A percentile compares a stretch with the other conserved stretches of the same genome.
Evolutionary conservation across 1,140 invertebrate genomes (phyloP).

Genomic region (Dufourea novaeangliae): DNA sequence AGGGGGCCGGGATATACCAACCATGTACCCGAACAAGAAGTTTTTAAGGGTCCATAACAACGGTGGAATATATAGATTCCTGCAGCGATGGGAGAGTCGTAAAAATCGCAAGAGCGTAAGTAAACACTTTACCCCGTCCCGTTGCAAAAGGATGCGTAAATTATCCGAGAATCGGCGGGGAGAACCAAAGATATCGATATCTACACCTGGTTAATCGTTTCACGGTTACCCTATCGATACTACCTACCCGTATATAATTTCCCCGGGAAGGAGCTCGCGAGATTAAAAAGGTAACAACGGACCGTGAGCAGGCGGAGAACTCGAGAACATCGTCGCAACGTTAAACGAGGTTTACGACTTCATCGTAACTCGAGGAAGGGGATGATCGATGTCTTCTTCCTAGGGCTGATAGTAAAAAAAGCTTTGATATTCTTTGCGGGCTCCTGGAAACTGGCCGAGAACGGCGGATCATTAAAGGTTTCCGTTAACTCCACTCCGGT

Average conservation of each 20-base stretch:
- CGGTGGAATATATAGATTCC: not conserved
- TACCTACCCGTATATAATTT: too few species aligned
- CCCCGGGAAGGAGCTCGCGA: too few species aligned
- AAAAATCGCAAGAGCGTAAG: conserved; percentile 20
- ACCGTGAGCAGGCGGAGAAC: not conserved
- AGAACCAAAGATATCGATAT: too few species aligned
- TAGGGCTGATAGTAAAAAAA: not conserved
- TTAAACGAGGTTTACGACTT: conserved; percentile 1
- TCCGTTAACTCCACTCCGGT: not conserved
- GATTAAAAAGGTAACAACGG: not conserved
- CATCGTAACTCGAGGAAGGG: not conserved
- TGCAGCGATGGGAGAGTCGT: conserved; percentile 1
- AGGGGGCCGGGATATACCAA: not conserved
- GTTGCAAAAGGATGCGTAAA: conserved; percentile 8
- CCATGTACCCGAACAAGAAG: not conserved
- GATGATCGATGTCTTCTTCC: conserved; percentile 6
- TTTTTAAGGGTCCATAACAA: conserved; percentile 8
- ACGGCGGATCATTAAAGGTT: not conserved
- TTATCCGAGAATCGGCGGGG: not conserved
- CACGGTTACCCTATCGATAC: too few species aligned
- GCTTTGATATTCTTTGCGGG: conserved; percentile 2
- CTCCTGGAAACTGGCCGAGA: not conserved
- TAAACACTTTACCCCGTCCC: not conserved
- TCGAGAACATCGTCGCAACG: not conserved
- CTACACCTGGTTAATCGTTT: not conserved